A percentile compares a stretch with the other conserved stretches of the same genome.
Conservation (phyloP, 2,113 vertebrate genomes). For the Elanus axillaris region DNA sequence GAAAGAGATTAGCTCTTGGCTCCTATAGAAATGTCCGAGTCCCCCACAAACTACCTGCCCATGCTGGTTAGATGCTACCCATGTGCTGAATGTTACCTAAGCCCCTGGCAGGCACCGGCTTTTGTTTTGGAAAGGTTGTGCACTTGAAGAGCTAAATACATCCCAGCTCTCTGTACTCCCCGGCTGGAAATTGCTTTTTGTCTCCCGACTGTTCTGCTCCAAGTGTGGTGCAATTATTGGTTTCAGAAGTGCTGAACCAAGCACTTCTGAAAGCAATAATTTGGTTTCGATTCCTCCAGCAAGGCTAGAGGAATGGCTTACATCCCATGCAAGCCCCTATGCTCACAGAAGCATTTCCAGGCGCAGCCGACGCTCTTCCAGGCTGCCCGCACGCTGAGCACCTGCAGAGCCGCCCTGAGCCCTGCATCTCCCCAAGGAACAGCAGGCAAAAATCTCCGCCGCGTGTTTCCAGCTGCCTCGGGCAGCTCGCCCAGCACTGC, state of each 20-base stretch:
- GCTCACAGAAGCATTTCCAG: background rate
- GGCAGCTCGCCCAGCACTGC: background rate
- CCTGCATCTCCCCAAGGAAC: background rate
- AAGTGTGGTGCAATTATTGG: rapidly evolving
- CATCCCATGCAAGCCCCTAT: rapidly evolving
- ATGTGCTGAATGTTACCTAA: background rate
- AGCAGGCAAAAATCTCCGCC: background rate
- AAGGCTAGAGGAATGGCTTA: background rate
- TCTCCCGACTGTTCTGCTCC: rapidly evolving
- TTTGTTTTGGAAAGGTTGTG: background rate
- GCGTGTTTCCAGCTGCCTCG: background rate
- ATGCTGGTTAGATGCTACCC: background rate
- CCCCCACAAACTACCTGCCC: rapidly evolving
- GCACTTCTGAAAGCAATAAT: background rate
- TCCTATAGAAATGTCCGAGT: background rate
- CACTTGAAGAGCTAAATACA: background rate
- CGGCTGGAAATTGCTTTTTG: background rate
- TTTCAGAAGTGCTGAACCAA: background rate
- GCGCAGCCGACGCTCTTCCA: rapidly evolving
- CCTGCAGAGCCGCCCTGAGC: rapidly evolving
- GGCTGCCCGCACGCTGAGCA: rapidly evolving
- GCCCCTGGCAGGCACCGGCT: background rate
- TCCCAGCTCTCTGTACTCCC: background rate
- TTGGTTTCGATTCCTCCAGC: background rate
- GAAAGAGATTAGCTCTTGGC: background rate